These are phyloP conservation scores for Apostichopus leukothele DNA, from an alignment of 53 echinoderm and acorn worm genomes.

Conservation along the genomic window DNA sequence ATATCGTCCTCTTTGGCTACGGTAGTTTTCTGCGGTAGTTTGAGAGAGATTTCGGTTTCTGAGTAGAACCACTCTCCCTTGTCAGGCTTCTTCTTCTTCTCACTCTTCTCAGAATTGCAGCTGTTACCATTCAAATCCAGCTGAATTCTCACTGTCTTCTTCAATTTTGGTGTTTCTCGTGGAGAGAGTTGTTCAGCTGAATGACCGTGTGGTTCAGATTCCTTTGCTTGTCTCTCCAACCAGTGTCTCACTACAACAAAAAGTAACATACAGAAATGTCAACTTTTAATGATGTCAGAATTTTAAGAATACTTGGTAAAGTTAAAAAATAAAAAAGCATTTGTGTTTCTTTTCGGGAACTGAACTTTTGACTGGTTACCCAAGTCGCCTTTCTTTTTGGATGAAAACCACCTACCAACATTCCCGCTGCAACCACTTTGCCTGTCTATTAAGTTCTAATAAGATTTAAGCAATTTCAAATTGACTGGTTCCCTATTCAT, in stretches of 20 bases:
- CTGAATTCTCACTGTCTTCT: conserved; percentile 45
- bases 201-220: conserved; percentile 1
- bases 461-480: too few relatives aligned
- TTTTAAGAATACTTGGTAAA: too few relatives aligned
- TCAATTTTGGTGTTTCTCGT: background rate
- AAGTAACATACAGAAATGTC: background rate
- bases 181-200: conserved; percentile 45
- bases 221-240: conserved; percentile 32
- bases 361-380: too few relatives aligned
- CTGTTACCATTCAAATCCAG: conserved; percentile 43
- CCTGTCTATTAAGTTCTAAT: too few relatives aligned
- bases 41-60: background rate
- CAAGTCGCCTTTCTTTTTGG: too few relatives aligned
- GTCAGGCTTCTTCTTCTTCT: background rate
- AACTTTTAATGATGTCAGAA: too few relatives aligned
- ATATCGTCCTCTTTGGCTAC: background rate
- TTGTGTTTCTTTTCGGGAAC: too few relatives aligned
- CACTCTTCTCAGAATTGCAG: background rate
- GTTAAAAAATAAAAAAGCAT: too few relatives aligned
- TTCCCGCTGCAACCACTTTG: too few relatives aligned
- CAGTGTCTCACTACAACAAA: conserved; percentile 36
- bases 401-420: too few relatives aligned
- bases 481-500: too few relatives aligned
- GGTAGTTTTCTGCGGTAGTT: conserved; percentile 5
- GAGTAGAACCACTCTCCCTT: conserved; percentile 1